A percentile compares a stretch with the other conserved stretches of the same genome.
Conservation (phyloP, 2,797 vertebrate species). For the Amniataba percoides region DNA sequence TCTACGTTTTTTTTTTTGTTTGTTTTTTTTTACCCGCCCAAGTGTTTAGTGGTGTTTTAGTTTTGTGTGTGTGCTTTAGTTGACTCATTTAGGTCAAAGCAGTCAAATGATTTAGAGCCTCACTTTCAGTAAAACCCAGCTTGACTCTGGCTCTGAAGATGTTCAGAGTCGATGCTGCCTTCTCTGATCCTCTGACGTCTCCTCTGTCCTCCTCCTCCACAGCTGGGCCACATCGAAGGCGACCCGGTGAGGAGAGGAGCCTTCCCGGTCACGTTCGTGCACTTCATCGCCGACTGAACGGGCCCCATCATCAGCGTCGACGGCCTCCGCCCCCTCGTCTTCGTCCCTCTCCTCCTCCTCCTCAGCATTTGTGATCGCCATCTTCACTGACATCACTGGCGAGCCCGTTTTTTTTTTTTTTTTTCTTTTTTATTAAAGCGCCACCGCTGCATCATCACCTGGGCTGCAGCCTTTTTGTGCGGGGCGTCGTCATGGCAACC, state of each 20-base stretch:
- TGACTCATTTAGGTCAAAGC: neutral
- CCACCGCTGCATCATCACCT: slow-evolving; percentile 21
- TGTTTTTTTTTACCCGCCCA: neutral
- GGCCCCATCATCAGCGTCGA: slow-evolving; percentile 2
- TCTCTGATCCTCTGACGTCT: neutral
- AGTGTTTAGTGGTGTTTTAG: slow-evolving; percentile 25
- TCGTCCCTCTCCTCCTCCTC: neutral
- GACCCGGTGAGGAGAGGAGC: slow-evolving; percentile 95
- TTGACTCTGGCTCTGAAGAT: neutral
- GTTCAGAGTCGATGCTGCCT: neutral
- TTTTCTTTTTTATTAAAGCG: neutral
- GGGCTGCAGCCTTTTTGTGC: slow-evolving; percentile 1
- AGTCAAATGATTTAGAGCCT: neutral
- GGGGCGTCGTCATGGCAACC: slow-evolving; percentile 40
- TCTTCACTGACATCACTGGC: slow-evolving; percentile 22
- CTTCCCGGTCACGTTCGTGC: slow-evolving; percentile 97
- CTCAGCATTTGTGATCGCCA: neutral
- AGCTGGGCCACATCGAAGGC: slow-evolving; percentile 98
- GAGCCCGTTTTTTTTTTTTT: slow-evolving; percentile 8
- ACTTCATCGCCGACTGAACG: slow-evolving; percentile 94
- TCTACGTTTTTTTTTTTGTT: neutral
- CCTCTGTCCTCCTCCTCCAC: slow-evolving; percentile 43
- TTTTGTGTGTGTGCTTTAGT: slow-evolving; percentile 21
- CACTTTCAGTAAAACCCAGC: neutral
- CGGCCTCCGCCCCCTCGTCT: slow-evolving; percentile 18